Evolutionary conservation across 2,113 vertebrate species (phyloP).

Genomic region (Fregetta grallaria): DNA sequence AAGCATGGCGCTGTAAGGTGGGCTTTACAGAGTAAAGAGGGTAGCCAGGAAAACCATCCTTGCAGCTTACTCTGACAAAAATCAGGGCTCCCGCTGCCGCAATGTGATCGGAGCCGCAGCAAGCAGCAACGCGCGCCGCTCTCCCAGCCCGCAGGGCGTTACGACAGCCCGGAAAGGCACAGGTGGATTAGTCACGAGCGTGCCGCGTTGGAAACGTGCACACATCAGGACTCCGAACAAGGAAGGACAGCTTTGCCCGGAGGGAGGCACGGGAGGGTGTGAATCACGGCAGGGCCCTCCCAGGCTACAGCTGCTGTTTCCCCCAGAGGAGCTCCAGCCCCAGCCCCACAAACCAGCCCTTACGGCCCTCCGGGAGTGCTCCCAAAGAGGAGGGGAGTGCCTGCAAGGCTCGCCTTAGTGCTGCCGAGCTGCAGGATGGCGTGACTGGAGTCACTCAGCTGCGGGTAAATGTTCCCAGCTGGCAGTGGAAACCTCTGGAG

Average conservation of each 20-base stretch:
- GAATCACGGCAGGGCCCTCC: background rate
- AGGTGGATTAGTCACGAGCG: background rate
- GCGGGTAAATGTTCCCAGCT: background rate
- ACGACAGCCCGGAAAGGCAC: background rate
- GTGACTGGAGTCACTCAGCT: background rate
- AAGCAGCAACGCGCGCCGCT: accelerated
- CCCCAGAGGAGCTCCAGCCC: background rate
- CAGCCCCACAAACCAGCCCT: background rate
- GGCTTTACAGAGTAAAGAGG: background rate
- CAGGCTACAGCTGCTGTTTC: background rate
- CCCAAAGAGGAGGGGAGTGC: background rate
- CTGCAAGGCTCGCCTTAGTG: background rate
- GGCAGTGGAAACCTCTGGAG: background rate
- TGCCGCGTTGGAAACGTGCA: background rate
- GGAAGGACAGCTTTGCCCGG: background rate
- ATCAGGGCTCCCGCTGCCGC: accelerated
- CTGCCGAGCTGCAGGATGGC: background rate
- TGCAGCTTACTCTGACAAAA: background rate
- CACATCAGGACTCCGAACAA: background rate
- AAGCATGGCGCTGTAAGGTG: accelerated
- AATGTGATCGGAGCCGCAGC: accelerated
- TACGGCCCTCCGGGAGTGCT: accelerated
- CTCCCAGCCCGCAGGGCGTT: background rate
- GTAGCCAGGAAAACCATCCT: background rate
- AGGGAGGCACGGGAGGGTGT: background rate